Conservation (phyloP, 2,797 vertebrate species). For the Sebastolobus alascanus region DNA sequence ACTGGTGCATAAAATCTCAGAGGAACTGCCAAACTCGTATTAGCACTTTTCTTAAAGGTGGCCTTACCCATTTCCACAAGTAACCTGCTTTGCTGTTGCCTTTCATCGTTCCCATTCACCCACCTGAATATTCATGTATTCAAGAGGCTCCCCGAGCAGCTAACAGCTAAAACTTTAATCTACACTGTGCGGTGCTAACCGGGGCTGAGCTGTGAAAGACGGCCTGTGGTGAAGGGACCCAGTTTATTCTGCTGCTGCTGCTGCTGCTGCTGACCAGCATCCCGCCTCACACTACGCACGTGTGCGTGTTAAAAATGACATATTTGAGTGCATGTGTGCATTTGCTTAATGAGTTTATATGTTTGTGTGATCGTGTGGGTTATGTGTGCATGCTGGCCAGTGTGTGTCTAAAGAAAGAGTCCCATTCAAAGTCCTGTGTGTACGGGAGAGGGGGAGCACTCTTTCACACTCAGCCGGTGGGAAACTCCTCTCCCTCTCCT, state of each 20-base stretch:
- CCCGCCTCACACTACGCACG: constrained; percentile 60
- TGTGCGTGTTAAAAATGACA: constrained; percentile 10
- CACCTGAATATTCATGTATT: constrained; percentile 70
- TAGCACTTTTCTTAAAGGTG: constrained; percentile 41
- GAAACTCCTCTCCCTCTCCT: constrained; percentile 83
- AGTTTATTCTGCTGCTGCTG: constrained; percentile 72
- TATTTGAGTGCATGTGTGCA: constrained; percentile 22
- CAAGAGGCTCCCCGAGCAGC: constrained; percentile 44
- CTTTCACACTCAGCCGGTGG: constrained; percentile 81
- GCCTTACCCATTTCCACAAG: constrained; percentile 52
- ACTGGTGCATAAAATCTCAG: constrained; percentile 46
- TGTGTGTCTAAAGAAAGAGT: constrained; percentile 82
- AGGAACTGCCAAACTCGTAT: constrained; percentile 48
- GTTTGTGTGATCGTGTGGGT: constrained; percentile 27
- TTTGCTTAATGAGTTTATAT: constrained; percentile 45
- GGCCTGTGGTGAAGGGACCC: constrained; percentile 72
- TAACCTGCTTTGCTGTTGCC: constrained; percentile 58
- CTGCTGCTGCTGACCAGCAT: constrained; percentile 64
- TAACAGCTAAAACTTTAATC: constrained; percentile 75
- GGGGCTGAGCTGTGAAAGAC: constrained; percentile 65
- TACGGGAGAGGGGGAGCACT: constrained; percentile 72
- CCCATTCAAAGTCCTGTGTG: constrained; percentile 79
- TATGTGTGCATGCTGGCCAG: constrained; percentile 50
- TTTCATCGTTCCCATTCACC: constrained; percentile 45
- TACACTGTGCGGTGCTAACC: constrained; percentile 65